These are phyloP conservation scores for Operophtera brumata DNA, from an alignment of 2,888 invertebrate genomes.

Conservation along the genomic window DNA sequence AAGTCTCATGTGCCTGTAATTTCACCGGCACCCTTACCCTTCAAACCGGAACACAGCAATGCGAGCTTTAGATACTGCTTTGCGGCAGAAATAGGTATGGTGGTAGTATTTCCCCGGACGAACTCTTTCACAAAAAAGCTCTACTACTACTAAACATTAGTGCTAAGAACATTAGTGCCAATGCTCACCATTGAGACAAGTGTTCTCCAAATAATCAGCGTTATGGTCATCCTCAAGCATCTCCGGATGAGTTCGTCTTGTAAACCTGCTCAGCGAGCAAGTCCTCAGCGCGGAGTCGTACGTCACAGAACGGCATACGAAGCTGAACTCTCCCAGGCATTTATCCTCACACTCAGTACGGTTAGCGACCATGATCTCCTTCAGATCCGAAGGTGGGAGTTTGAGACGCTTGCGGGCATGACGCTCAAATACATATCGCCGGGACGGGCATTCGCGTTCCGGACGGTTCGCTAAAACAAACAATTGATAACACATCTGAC, in stretches of 20 bases:
- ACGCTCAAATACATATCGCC: conserved; percentile 93
- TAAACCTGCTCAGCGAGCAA: conserved; percentile 90
- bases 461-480: conserved; percentile 85
- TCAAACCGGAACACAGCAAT: too few relatives aligned
- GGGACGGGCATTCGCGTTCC: conserved; percentile 93
- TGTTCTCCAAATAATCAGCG: conserved; percentile 94
- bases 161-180: background rate
- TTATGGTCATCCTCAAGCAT: conserved; percentile 91
- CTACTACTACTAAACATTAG: too few relatives aligned
- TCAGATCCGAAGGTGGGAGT: conserved; percentile 88
- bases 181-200: conserved; percentile 90
- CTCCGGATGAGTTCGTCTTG: conserved; percentile 92
- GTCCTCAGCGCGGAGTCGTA: conserved; percentile 89
- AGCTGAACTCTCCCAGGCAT: conserved; percentile 93
- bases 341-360: conserved; percentile 94
- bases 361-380: conserved; percentile 92
- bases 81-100: too few relatives aligned
- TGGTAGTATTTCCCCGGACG: too few relatives aligned
- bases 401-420: conserved; percentile 92
- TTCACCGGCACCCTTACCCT: too few relatives aligned
- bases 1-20: too few relatives aligned
- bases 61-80: too few relatives aligned
- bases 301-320: conserved; percentile 93
- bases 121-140: too few relatives aligned
- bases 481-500: conserved; percentile 13